Evolutionary conservation across 2,113 vertebrate genomes (phyloP).

Genomic region (Brachyhypopomus occidentalis): DNA sequence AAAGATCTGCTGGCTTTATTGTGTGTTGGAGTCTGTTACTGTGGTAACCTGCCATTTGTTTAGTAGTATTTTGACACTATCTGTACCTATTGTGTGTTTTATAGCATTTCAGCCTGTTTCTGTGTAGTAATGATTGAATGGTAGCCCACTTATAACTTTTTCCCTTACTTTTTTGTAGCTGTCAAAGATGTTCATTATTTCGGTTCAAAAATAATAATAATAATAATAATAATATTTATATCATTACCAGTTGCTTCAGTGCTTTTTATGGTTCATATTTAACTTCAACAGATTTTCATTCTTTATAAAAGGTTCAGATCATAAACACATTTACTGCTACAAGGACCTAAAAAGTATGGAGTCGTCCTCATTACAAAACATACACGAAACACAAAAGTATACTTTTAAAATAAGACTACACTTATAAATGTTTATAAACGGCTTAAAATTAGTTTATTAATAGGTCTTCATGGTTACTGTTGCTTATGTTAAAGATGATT

Average conservation of each 20-base stretch:
- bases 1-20: no score
- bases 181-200: neutral
- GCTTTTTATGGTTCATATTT: neutral
- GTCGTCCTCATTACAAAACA: neutral
- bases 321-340: neutral
- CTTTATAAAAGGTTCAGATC: neutral
- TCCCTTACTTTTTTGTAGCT: neutral
- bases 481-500: no score
- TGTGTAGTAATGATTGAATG: neutral
- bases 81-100: neutral
- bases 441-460: no score
- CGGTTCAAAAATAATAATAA: neutral
- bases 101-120: neutral
- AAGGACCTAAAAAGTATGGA: neutral
- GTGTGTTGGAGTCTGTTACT: no score
- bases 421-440: no score
- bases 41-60: neutral
- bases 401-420: no score
- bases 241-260: neutral
- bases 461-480: no score
- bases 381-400: neutral
- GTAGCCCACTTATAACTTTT: neutral
- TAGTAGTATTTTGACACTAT: neutral
- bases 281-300: neutral
- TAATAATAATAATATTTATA: neutral